Evolutionary conservation across 2,888 invertebrate genomes (phyloP).

Genomic region (Euproctis similis): DNA sequence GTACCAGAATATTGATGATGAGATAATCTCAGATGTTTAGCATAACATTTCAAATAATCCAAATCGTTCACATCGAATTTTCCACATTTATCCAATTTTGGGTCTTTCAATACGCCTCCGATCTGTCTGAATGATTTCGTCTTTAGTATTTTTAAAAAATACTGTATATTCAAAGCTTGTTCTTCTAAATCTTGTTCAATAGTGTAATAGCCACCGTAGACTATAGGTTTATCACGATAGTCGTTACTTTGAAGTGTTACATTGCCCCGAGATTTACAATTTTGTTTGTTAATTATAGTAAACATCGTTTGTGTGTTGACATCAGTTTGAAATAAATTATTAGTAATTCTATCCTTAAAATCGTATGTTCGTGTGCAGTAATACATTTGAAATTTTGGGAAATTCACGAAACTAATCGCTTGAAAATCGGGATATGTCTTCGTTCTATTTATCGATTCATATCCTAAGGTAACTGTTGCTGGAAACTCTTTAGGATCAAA

Average conservation of each 20-base stretch:
- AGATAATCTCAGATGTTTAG: slow-evolving; percentile 6
- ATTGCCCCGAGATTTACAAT: slow-evolving; percentile 36
- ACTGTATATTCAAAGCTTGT: slow-evolving; percentile 10
- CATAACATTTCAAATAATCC: slow-evolving; percentile 17
- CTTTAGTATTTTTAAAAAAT: slow-evolving; percentile 10
- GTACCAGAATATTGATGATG: slow-evolving; percentile 14
- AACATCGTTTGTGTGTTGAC: slow-evolving; percentile 26
- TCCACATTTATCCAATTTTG: slow-evolving; percentile 5
- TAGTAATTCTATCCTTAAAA: slow-evolving; percentile 27
- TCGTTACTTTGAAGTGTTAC: slow-evolving; percentile 31
- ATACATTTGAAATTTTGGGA: slow-evolving; percentile 3
- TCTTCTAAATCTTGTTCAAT: slow-evolving; percentile 16
- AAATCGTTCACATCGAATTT: slow-evolving; percentile 1
- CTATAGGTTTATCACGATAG: slow-evolving; percentile 29
- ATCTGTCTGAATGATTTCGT: slow-evolving; percentile 11
- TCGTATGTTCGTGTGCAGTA: slow-evolving; percentile 11
- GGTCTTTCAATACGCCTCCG: slow-evolving; percentile 11
- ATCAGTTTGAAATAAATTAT: slow-evolving; percentile 20
- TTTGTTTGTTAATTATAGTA: slow-evolving; percentile 27
- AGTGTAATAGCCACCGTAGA: slow-evolving; percentile 34
- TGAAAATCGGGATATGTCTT: slow-evolving; percentile 10
- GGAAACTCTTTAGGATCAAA: slow-evolving; percentile 23
- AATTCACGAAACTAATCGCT: slow-evolving; percentile 5
- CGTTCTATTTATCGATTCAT: slow-evolving; percentile 9
- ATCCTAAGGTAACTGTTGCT: slow-evolving; percentile 13